These are phyloP conservation scores for Aplocera efformata DNA, from an alignment of 2,888 invertebrate species.

Conservation along the genomic window DNA sequence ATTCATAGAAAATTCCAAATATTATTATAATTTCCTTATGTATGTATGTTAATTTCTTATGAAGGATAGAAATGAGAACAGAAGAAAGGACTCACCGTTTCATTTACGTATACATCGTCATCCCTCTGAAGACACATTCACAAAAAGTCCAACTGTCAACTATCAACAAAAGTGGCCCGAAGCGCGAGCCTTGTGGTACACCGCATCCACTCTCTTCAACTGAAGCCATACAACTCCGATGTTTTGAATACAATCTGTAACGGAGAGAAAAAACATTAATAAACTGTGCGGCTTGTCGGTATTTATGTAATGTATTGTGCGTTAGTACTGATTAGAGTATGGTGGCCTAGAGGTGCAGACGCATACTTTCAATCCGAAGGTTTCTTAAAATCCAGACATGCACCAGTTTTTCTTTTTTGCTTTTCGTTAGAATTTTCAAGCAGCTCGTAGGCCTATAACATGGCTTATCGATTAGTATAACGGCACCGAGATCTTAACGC, in stretches of 20 bases:
- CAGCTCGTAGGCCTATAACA: too few species aligned
- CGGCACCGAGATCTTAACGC: too few species aligned
- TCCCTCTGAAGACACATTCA: slow-evolving; percentile 77
- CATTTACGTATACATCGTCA: slow-evolving; percentile 65
- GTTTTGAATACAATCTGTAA: slow-evolving; percentile 79
- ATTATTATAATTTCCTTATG: too few species aligned
- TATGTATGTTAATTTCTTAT: too few species aligned
- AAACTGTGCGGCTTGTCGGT: slow-evolving; percentile 52
- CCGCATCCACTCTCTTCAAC: slow-evolving; percentile 50
- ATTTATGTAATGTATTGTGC: slow-evolving; percentile 37
- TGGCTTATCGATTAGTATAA: too few species aligned
- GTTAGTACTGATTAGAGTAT: too few species aligned
- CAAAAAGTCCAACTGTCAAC: slow-evolving; percentile 37
- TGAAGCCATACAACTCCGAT: slow-evolving; percentile 54
- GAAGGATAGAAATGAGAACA: neutral
- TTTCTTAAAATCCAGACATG: too few species aligned
- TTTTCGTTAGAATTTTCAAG: too few species aligned
- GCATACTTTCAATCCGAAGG: too few species aligned
- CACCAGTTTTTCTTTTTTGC: too few species aligned
- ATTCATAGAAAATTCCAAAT: too few species aligned
- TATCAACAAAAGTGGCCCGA: slow-evolving; percentile 38
- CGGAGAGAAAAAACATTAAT: slow-evolving; percentile 77
- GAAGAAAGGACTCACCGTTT: slow-evolving; percentile 54
- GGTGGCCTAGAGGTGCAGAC: too few species aligned
- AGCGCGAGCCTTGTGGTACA: slow-evolving; percentile 54